phyloP scores from a whole-genome alignment of 2,113 vertebrate species.

The Pygoscelis antarcticus region DNA sequence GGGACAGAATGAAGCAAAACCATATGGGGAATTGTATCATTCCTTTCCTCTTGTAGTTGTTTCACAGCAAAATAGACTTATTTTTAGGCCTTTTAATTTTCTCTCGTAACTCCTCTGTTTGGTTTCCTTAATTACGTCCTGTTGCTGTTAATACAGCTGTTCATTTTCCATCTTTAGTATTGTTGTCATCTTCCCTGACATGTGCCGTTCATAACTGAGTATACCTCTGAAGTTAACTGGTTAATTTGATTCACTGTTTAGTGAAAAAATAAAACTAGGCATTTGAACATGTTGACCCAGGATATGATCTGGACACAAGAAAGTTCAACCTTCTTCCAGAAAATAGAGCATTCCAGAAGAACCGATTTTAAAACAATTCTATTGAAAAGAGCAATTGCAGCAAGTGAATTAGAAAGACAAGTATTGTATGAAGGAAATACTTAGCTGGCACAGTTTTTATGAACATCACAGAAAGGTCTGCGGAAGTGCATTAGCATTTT shows the following conservation, averaged over 20 bases:
- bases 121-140: not conserved
- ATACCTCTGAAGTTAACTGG: not conserved
- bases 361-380: not conserved
- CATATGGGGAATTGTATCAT: not conserved
- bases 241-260: not conserved
- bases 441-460: not conserved
- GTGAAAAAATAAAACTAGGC: not conserved
- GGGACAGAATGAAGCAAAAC: not conserved
- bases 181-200: not conserved
- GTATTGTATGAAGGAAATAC: not conserved
- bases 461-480: not conserved
- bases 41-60: not conserved
- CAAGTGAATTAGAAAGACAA: not conserved
- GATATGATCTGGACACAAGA: not conserved
- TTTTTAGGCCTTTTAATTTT: conserved; percentile 8
- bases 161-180: not conserved
- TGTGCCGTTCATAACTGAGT: not conserved
- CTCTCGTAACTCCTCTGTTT: not conserved
- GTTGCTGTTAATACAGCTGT: not conserved
- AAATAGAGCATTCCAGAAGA: not conserved
- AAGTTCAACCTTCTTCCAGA: not conserved
- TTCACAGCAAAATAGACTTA: not conserved
- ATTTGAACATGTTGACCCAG: not conserved
- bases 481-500: not conserved
- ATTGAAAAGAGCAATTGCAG: not conserved